These are phyloP conservation scores for Montifringilla adamsi DNA, from an alignment of 2,113 vertebrate genomes.

Conservation along the genomic window DNA sequence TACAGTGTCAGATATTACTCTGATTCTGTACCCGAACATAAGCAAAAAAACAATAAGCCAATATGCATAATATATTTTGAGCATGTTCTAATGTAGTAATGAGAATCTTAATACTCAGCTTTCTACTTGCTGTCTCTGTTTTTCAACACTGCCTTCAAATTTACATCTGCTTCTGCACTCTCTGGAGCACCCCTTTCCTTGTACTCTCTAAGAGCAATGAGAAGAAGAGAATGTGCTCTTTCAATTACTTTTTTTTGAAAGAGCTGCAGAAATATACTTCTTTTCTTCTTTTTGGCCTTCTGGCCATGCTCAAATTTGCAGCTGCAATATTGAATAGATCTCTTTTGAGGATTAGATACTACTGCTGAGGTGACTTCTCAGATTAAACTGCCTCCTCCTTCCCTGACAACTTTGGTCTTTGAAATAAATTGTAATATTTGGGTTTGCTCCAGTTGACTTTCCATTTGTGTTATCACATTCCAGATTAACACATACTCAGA, in stretches of 20 bases:
- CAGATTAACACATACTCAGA: not conserved
- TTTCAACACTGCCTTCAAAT: not conserved
- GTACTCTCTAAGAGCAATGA: not conserved
- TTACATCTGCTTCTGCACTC: not conserved
- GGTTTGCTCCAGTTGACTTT: not conserved
- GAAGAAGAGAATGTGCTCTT: not conserved
- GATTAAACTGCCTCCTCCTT: not conserved
- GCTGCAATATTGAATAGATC: not conserved
- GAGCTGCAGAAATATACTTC: not conserved
- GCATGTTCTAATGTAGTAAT: not conserved
- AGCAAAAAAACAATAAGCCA: not conserved
- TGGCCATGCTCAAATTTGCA: not conserved
- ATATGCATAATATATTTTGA: not conserved
- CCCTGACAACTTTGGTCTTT: not conserved
- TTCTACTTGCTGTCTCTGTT: not conserved
- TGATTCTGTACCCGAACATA: not conserved
- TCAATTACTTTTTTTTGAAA: not conserved
- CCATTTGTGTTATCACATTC: not conserved
- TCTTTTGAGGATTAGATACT: not conserved
- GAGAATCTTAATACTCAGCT: not conserved
- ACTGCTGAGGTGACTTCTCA: not conserved
- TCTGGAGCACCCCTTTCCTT: not conserved
- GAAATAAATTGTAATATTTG: not conserved
- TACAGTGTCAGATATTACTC: not conserved
- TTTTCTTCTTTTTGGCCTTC: not conserved